These are phyloP conservation scores for Calliphora vomitoria DNA, from an alignment of 2,888 invertebrate species.

Conservation along the genomic window DNA sequence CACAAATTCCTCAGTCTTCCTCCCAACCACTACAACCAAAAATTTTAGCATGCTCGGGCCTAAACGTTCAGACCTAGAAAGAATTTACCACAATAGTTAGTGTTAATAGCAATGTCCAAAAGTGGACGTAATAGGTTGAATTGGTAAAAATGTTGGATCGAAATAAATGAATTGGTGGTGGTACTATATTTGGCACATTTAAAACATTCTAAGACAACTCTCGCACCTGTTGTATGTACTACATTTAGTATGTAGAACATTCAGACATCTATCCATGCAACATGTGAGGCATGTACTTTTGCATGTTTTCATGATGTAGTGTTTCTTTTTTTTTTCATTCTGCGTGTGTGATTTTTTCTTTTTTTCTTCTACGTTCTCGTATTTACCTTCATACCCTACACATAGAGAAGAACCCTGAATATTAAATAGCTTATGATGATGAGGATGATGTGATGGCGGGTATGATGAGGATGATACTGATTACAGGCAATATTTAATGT, in stretches of 20 bases:
- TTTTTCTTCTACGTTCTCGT: not conserved
- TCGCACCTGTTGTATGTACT: constrained; percentile 13
- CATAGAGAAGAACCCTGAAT: constrained; percentile 18
- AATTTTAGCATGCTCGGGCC: too few relatives aligned
- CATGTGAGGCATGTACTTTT: constrained; percentile 66
- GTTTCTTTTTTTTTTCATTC: constrained; percentile 23
- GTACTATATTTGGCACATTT: too few relatives aligned
- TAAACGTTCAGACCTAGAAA: too few relatives aligned
- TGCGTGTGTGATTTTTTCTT: constrained; percentile 36
- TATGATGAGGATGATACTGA: constrained; percentile 9
- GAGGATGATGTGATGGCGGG: constrained; percentile 1
- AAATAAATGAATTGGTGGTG: too few relatives aligned
- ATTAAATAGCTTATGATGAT: constrained; percentile 39
- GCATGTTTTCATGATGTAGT: constrained; percentile 57
- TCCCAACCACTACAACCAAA: too few relatives aligned
- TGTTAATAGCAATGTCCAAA: too few relatives aligned
- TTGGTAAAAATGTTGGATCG: too few relatives aligned
- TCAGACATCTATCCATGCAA: constrained; percentile 35
- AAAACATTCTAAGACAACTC: too few relatives aligned
- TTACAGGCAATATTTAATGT: constrained; percentile 55
- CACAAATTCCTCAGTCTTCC: too few relatives aligned
- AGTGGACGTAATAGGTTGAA: too few relatives aligned
- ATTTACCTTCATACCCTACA: not conserved
- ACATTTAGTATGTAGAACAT: constrained; percentile 49
- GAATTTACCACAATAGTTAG: too few relatives aligned